phyloP scores from a whole-genome alignment of 2,797 vertebrate species.

The Myotis planiceps region DNA sequence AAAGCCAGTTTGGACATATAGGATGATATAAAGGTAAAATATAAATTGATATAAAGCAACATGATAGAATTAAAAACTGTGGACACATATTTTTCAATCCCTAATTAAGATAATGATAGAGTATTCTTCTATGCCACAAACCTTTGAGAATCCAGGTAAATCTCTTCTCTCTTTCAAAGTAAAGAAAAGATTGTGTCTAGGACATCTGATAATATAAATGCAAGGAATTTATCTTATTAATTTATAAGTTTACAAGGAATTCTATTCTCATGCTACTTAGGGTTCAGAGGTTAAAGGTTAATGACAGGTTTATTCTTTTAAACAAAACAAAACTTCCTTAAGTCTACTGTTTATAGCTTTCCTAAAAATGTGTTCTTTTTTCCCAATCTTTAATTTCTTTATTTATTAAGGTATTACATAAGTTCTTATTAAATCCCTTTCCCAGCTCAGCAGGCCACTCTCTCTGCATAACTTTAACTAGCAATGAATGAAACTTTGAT shows the following conservation, averaged over 20 bases:
- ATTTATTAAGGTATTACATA: too few species aligned
- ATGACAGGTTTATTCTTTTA: too few species aligned
- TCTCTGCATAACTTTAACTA: neutral
- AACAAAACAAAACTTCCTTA: too few species aligned
- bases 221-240: neutral
- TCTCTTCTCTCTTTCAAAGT: neutral
- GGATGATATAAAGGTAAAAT: neutral
- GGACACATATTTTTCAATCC: neutral
- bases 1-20: neutral
- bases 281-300: neutral
- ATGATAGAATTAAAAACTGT: neutral
- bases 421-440: neutral
- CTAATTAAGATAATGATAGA: neutral
- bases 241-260: neutral
- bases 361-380: neutral
- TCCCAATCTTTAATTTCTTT: too few species aligned
- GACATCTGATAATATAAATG: neutral
- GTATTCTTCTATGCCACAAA: neutral
- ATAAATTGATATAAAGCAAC: neutral
- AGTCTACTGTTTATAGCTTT: neutral
- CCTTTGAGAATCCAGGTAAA: neutral
- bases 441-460: neutral
- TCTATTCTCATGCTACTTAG: neutral
- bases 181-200: neutral
- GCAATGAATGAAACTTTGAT: neutral